Conservation (phyloP, 2,888 invertebrate species). For the Priocnemis perturbator region DNA sequence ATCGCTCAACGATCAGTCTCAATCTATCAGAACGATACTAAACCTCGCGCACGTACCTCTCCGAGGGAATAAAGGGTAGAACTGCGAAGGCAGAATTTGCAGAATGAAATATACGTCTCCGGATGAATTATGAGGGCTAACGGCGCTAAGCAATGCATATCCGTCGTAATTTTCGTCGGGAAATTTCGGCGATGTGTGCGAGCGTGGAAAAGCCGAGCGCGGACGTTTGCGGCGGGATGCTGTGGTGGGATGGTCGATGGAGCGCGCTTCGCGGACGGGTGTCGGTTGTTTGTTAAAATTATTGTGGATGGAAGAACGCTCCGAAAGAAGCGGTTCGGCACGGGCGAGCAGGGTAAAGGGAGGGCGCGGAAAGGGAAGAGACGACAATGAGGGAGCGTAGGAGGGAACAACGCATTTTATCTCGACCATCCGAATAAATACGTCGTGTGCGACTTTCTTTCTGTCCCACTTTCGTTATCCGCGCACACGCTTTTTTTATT, state of each 20-base stretch:
- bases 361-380: too few relatives aligned
- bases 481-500: too few relatives aligned
- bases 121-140: conserved; percentile 42
- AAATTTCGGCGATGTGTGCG: conserved; percentile 8
- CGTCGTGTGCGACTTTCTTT: too few relatives aligned
- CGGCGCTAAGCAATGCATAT: conserved; percentile 22
- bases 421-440: too few relatives aligned
- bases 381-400: too few relatives aligned
- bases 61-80: conserved; percentile 39
- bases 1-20: conserved; percentile 36
- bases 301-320: conserved; percentile 1
- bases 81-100: conserved; percentile 14
- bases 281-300: neutral
- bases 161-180: conserved; percentile 27
- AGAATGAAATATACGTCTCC: conserved; percentile 38
- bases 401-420: too few relatives aligned
- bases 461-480: too few relatives aligned
- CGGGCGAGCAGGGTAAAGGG: neutral
- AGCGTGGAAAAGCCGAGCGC: neutral
- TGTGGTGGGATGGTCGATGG: too few relatives aligned
- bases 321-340: neutral
- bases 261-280: too few relatives aligned
- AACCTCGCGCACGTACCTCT: conserved; percentile 24
- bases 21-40: conserved; percentile 19
- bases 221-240: too few relatives aligned